Base-by-base conservation (phyloP, 2,888 invertebrate species). In the Epinotia ramella region DNA sequence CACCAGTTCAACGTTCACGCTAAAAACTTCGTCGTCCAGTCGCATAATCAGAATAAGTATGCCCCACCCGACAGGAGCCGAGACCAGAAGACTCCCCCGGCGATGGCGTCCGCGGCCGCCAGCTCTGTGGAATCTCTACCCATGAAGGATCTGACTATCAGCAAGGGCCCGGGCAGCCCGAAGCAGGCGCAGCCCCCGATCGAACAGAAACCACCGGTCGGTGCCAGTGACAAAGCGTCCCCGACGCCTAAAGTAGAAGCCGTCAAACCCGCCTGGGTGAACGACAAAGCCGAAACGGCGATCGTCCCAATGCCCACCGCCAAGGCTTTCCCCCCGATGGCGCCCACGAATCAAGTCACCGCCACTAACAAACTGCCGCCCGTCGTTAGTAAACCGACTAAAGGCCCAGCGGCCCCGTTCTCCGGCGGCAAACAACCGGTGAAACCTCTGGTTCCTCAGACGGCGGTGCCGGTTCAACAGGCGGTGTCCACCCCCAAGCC, bases 1-100 rank as follows among this genome's bases (percentile, higher is more conserved):
- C 93, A 95, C 81, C 91, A 94, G 83, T 91, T 95, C 85, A 94
- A 95, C 78, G 94, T 94, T 9, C 93, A 94, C 78, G 95, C 94
- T 1, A 95, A 91, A 81, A 95, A 94, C 83, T 95, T 93, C 84
- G 93, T 75, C 12, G 80, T 95, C 5, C 91, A 90, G 64, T 92
- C 91, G 5, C 93, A 93, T 70, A 87, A 87, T 77, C 91, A 91
- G 66, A 85, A 81, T 65, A 87, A 87, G 5, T 91, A 85, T 77
- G 79, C 84, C 1, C 86, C 84, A 0, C 86, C 84, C 3, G 89
- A 89, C 33, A 92, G 92, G 77, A 81, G 49, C 62, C 91, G 84
- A n/a, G 92, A 92, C 69, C 87, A 80, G 65, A 87, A 85, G 70
- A 73, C 82, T 13, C 86, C 87, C 13, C 80, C 86, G 2, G 84